phyloP scores from a whole-genome alignment of 2,797 vertebrate genomes.

The Xenopus petersii region DNA sequence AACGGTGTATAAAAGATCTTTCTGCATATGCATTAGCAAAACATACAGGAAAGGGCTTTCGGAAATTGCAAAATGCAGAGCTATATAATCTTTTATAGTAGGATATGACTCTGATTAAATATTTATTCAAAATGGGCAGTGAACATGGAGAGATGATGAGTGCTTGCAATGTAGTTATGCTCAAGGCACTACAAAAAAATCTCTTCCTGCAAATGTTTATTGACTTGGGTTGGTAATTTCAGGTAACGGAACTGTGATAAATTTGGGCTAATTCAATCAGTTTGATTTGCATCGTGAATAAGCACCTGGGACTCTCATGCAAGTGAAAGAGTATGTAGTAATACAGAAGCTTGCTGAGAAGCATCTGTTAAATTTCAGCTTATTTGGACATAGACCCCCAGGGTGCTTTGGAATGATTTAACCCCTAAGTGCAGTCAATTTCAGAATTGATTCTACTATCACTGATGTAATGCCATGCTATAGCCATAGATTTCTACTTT shows the following conservation, averaged over 20 bases:
- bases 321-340: constrained; percentile 34
- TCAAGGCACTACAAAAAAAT: constrained; percentile 13
- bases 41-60: too few species aligned
- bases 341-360: constrained; percentile 32
- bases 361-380: constrained; percentile 23
- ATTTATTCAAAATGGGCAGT: constrained; percentile 30
- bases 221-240: constrained; percentile 33
- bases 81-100: not conserved
- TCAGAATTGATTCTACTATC: too few species aligned
- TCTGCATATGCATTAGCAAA: too few species aligned
- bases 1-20: too few species aligned
- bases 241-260: constrained; percentile 25
- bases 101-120: constrained; percentile 22
- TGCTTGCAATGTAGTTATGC: constrained; percentile 26
- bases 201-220: constrained; percentile 32
- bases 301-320: constrained; percentile 29
- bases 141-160: constrained; percentile 33
- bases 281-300: constrained; percentile 40
- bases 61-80: too few species aligned
- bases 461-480: too few species aligned
- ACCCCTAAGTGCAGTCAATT: too few species aligned
- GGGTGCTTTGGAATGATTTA: too few species aligned
- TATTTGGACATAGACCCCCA: constrained; percentile 24
- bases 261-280: constrained; percentile 32
- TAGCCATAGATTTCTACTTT: too few species aligned